Evolutionary conservation across 2,113 vertebrate genomes (phyloP), one percentile per base, ranked within the genome.

Genomic region (Zapornia atra): DNA sequence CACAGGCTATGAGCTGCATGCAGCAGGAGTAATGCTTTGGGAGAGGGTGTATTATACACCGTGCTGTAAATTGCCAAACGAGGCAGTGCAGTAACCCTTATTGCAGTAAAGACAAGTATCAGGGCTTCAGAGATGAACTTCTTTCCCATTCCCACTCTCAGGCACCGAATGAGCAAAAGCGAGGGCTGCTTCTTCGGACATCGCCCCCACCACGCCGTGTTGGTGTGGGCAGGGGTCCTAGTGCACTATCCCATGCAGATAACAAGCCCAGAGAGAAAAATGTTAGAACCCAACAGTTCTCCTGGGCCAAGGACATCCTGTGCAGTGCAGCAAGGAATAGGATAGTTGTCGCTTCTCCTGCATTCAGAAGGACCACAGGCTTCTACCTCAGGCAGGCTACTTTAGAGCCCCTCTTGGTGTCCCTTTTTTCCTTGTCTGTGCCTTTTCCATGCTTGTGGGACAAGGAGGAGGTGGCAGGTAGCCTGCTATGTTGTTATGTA

Each of bases 401-500:
- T 86, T 19, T 7, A 34, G 21, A 75, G 15, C 33, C 6, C 15
- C 29, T 59, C 78, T 51, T 29, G 21, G 9, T 56, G 44, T n/a
- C 54, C 12, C 8, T 42, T 77, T 83, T 42, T 65, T 15, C 51
- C 25, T 51, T 60, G 28, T 18, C 26, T 51, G 12, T 44, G 33
- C 26, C n/a, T 77, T 56, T 40, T 8, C 38, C 4, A 3, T 4
- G 0, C 1, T 2, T 31, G 8, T 38, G 42, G 50, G 42, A 34
- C 50, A 24, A 64, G 42, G 68, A 72, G 57, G 59, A 81, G 33
- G 53, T 85, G 51, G 12, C 82, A 63, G 57, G 20, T 24, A 72
- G 36, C 57, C 6, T 40, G 12, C 40, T 57, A 0, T 28, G 20
- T 54, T 38, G 21, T 12, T 42, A 1, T 4, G 2, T 56, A 1